These are phyloP conservation scores for Epinephelus malabaricus DNA, from an alignment of 2,797 vertebrate genomes.

Conservation along the genomic window DNA sequence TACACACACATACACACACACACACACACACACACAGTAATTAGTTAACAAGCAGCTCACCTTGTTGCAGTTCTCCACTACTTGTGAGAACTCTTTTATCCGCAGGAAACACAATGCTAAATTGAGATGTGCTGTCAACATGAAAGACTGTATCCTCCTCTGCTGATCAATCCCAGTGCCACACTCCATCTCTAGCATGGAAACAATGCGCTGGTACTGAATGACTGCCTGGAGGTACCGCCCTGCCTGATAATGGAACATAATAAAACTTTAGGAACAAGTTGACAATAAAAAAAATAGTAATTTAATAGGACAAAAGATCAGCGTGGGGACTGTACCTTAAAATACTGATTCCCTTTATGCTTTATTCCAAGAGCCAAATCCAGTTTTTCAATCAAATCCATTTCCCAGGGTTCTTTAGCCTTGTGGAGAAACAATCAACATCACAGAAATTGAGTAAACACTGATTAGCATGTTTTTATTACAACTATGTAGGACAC, in stretches of 20 bases:
- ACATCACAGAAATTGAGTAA: neutral
- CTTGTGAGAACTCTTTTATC: slow-evolving; percentile 90
- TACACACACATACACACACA: neutral
- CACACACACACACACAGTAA: neutral
- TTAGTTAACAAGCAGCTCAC: slow-evolving; percentile 72
- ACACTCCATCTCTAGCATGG: slow-evolving; percentile 95
- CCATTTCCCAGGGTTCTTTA: slow-evolving; percentile 99
- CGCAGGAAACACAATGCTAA: slow-evolving; percentile 95
- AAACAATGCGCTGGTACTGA: slow-evolving; percentile 94
- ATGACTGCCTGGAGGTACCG: slow-evolving; percentile 91
- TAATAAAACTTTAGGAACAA: neutral
- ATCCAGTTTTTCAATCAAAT: slow-evolving; percentile 93
- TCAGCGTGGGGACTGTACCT: slow-evolving; percentile 82
- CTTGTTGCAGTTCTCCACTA: slow-evolving; percentile 95
- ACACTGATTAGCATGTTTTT: neutral
- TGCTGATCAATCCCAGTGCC: slow-evolving; percentile 88
- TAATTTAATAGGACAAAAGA: neutral
- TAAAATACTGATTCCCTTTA: slow-evolving; percentile 97
- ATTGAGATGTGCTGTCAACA: slow-evolving; percentile 93
- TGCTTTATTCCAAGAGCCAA: slow-evolving; percentile 89
- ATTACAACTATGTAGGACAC: neutral
- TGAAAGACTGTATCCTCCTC: slow-evolving; percentile 86
- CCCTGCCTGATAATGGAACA: slow-evolving; percentile 84
- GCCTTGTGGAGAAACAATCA: slow-evolving; percentile 83
- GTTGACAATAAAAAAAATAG: neutral